Percentiles rank a stretch among this genome's conserved stretches.
Evolutionary conservation across 23 tunicate genomes (phyloP).

Genomic region (Trididemnum miniatum): DNA sequence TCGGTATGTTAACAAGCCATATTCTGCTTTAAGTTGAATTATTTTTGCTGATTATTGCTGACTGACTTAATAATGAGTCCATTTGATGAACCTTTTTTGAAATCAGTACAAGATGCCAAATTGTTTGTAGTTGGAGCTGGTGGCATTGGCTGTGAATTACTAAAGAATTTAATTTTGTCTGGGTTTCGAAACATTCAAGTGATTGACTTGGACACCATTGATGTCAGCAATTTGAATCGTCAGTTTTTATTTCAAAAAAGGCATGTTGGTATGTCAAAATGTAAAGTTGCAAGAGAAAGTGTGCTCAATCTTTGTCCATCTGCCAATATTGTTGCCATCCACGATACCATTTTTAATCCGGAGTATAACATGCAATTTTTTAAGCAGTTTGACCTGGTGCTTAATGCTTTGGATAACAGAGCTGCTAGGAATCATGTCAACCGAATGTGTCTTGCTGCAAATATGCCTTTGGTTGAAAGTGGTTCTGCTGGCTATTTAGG

Average conservation of each 20-base stretch:
- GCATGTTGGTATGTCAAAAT: slow-evolving; percentile 91
- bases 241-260: slow-evolving; percentile 92
- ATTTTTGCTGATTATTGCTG: too few relatives aligned
- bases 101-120: slow-evolving; percentile 46
- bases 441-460: slow-evolving; percentile 89
- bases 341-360: slow-evolving; percentile 88
- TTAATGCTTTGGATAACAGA: slow-evolving; percentile 85
- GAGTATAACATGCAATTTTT: slow-evolving; percentile 83
- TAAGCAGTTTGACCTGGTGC: slow-evolving; percentile 83
- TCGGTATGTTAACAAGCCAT: too few relatives aligned
- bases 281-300: slow-evolving; percentile 77
- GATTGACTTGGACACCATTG: slow-evolving; percentile 92
- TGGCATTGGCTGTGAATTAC: slow-evolving; percentile 92
- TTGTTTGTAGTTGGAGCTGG: slow-evolving; percentile 92
- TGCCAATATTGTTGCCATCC: slow-evolving; percentile 63
- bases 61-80: slow-evolving; percentile 13
- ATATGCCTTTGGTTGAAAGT: slow-evolving; percentile 89
- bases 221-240: slow-evolving; percentile 90
- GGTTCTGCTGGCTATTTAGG: slow-evolving; percentile 96
- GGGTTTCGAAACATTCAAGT: slow-evolving; percentile 84
- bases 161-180: slow-evolving; percentile 78
- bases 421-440: slow-evolving; percentile 96
- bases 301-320: slow-evolving; percentile 52
- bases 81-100: not conserved
- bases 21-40: too few relatives aligned